Evolutionary conservation across 2,797 vertebrate genomes (phyloP), one percentile per base, ranked within the genome.

Genomic region (Rallus crepitans): DNA sequence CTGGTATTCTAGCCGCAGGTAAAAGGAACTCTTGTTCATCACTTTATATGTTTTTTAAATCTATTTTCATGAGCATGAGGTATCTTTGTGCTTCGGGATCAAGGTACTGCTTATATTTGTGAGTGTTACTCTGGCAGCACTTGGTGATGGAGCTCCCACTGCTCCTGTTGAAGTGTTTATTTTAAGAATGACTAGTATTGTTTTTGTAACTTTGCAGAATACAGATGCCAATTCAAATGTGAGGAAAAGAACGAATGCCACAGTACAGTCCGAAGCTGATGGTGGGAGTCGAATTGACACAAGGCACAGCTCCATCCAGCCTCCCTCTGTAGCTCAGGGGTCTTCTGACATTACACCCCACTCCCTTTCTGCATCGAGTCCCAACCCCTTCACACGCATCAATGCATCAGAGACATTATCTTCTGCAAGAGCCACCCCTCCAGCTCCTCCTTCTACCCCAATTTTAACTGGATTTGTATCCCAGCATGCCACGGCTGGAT

Each of bases 161-260:
- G 39, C 40, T 81, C 91, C 63, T 63, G 9, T 63, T 77, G 28
- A 60, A 70, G 17, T 52, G 27, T 80, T 79, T 90, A 33, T 85
- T 75, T 89, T 47, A 68, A 87, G 61, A 90, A 61, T 87, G 30
- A 85, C 71, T 85, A 21, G 80, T 55, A 6, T 95, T 69, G 95
- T 69, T 82, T 84, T 92, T 88, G 33, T 96, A 57, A 90, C 65
- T 93, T 98, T 98, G 94, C 98, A 99, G 98, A 99, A 98, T 93
- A 98, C 98, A 20, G 99, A 99, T 93, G 98, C 98, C 53, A 99
- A 99, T 39, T 98, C 99, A 59, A 99, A 99, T 82, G 98, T 99
- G 97, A 98, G 99, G 64, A 99, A 99, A 97, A 98, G 99, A 91
- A 98, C 97, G 39, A 99, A 99, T 89, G 98, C 99, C 82, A 97